These are phyloP conservation scores for Leptatherina wallacei DNA, from an alignment of 2,797 vertebrate species.

Conservation along the genomic window DNA sequence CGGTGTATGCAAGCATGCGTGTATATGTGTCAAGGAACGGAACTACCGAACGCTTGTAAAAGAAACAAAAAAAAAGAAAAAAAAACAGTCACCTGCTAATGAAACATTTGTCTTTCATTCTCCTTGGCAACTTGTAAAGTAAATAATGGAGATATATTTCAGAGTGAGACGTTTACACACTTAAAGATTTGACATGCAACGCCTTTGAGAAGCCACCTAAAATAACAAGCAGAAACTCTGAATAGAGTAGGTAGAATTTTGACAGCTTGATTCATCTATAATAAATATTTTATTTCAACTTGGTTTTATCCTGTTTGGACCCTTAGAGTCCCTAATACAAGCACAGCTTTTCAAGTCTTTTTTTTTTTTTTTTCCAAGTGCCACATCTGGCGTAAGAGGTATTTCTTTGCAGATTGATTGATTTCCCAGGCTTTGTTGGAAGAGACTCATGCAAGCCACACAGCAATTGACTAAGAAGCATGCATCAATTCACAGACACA, in stretches of 20 bases:
- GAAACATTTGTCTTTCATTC: constrained; percentile 81
- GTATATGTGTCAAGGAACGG: constrained; percentile 80
- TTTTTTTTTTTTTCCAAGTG: constrained; percentile 54
- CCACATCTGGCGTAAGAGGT: constrained; percentile 75
- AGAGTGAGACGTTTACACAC: constrained; percentile 61
- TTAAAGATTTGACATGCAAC: constrained; percentile 53
- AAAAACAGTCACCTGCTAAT: constrained; percentile 77
- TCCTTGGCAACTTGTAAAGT: constrained; percentile 77
- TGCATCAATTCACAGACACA: constrained; percentile 74
- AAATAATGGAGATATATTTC: constrained; percentile 72
- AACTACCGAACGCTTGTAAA: constrained; percentile 87
- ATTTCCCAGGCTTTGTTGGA: constrained; percentile 79
- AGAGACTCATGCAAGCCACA: constrained; percentile 69
- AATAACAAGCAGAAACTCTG: constrained; percentile 63
- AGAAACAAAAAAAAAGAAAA: constrained; percentile 56
- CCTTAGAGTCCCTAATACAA: constrained; percentile 49
- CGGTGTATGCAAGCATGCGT: constrained; percentile 49
- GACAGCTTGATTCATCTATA: constrained; percentile 66
- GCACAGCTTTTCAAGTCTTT: constrained; percentile 63
- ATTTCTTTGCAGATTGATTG: constrained; percentile 77
- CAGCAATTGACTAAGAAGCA: constrained; percentile 68
- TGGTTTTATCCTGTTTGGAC: constrained; percentile 55
- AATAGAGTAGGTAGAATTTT: constrained; percentile 59
- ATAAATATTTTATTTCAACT: constrained; percentile 64
- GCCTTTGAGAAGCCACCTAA: constrained; percentile 61